A percentile compares a stretch with the other conserved stretches of the same genome.
Conservation (phyloP, 2,113 vertebrate genomes). For the Oophaga pumilio region DNA sequence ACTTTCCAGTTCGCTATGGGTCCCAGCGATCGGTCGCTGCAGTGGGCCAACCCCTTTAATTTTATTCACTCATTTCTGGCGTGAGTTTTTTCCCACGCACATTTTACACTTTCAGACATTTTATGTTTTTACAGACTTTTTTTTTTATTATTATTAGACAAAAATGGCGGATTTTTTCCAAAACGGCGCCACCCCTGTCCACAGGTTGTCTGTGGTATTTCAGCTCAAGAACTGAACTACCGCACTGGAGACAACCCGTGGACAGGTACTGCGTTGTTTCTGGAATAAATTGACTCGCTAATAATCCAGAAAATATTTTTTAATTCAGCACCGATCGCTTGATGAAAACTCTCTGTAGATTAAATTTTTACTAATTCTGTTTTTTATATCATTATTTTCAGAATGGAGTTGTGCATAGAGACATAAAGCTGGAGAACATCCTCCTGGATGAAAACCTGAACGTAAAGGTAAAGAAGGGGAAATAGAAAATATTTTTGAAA, state of each 20-base stretch:
- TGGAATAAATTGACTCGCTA: background rate
- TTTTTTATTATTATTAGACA: background rate
- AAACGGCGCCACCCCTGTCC: background rate
- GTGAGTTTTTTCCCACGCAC: no score
- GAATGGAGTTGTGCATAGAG: constrained; percentile 78
- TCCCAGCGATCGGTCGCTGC: no score
- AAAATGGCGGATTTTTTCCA: background rate
- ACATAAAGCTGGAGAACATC: constrained; percentile 81
- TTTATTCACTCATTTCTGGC: no score
- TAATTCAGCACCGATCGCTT: background rate
- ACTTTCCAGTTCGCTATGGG: no score
- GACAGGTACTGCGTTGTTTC: background rate
- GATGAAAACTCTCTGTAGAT: no score
- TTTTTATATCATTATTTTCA: constrained; percentile 58
- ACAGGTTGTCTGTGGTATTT: background rate
- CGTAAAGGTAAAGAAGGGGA: constrained; percentile 70
- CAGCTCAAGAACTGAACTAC: background rate
- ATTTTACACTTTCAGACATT: no score
- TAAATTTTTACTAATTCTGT: background rate
- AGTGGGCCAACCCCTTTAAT: no score
- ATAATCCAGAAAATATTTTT: background rate
- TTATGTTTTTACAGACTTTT: no score
- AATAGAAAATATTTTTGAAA: background rate
- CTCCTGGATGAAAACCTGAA: constrained; percentile 76
- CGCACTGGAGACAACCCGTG: background rate